These are phyloP conservation scores for Chiloscyllium plagiosum DNA, from an alignment of 2,113 vertebrate species.

Conservation along the genomic window DNA sequence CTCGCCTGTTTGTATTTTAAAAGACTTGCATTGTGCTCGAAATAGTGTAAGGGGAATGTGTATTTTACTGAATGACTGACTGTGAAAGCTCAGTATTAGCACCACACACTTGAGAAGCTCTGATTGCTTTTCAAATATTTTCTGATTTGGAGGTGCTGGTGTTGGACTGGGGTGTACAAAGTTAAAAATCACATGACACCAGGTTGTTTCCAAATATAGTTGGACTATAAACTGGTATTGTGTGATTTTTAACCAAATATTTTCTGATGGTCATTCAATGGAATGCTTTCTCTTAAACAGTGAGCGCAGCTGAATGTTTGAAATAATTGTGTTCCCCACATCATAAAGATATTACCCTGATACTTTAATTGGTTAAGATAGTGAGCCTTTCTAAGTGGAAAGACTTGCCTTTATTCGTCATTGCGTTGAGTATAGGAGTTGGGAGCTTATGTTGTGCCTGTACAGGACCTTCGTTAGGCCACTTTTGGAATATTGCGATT, in stretches of 20 bases:
- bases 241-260: too few relatives aligned
- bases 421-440: too few relatives aligned
- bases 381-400: neutral
- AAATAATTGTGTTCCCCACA: neutral
- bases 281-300: neutral
- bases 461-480: too few relatives aligned
- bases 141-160: too few relatives aligned
- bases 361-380: neutral
- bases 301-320: neutral
- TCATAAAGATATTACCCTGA: neutral
- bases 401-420: too few relatives aligned
- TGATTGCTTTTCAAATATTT: neutral
- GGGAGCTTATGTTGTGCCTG: too few relatives aligned
- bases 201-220: too few relatives aligned
- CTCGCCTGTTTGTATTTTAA: neutral
- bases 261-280: neutral
- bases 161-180: too few relatives aligned
- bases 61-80: neutral
- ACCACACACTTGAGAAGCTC: neutral
- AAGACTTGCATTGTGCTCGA: neutral
- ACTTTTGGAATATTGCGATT: too few relatives aligned
- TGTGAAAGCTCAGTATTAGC: neutral
- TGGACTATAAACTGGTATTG: too few relatives aligned
- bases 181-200: too few relatives aligned
- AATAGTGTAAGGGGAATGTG: neutral